phyloP scores from a whole-genome alignment of 2,113 vertebrate species.

The Zapus hudsonius region DNA sequence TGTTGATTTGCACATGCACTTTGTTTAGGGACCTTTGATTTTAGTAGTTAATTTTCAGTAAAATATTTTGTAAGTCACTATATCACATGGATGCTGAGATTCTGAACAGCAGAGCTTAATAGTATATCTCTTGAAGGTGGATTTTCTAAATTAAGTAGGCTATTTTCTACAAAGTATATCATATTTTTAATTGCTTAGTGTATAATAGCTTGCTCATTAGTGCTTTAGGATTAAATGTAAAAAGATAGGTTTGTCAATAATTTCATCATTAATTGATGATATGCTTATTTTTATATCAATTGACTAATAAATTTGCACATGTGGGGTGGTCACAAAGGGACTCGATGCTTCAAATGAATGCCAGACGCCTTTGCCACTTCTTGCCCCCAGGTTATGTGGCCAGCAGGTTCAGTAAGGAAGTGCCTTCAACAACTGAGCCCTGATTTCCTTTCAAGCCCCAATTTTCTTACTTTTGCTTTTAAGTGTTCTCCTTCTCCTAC shows the following conservation, averaged over 20 bases:
- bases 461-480: too few relatives aligned
- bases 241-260: neutral
- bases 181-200: neutral
- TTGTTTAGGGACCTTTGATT: neutral
- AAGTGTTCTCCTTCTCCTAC: constrained; percentile 10
- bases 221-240: constrained; percentile 15
- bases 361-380: too few relatives aligned
- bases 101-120: constrained; percentile 2
- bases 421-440: too few relatives aligned
- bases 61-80: neutral
- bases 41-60: neutral
- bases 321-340: too few relatives aligned
- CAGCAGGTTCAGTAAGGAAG: too few relatives aligned
- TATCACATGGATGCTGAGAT: neutral
- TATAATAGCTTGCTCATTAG: neutral
- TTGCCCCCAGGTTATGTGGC: too few relatives aligned
- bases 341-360: too few relatives aligned
- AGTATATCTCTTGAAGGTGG: neutral
- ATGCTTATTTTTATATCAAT: constrained; percentile 30
- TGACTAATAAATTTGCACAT: too few relatives aligned
- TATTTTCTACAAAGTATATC: neutral
- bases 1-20: neutral
- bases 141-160: constrained; percentile 1
- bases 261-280: neutral
- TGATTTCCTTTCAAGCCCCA: too few relatives aligned